Conservation (phyloP, 2,797 vertebrate species). For the Amazonetta brasiliensis region DNA sequence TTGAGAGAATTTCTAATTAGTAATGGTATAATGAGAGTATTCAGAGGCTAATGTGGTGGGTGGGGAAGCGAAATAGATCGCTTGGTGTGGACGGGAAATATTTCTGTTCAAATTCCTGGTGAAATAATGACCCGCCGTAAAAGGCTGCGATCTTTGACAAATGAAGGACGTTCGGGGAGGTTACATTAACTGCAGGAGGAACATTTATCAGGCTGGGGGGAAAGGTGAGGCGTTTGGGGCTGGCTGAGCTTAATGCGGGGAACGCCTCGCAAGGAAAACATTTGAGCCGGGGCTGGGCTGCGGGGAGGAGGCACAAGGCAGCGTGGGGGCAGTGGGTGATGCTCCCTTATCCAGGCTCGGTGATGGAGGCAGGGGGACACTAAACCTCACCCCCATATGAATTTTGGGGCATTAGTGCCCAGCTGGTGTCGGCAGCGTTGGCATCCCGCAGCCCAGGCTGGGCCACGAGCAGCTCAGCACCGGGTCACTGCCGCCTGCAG, state of each 20-base stretch:
- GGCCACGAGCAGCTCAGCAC: background rate
- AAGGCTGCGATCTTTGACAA: slow-evolving; percentile 71
- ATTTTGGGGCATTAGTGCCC: no score
- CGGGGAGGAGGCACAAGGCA: background rate
- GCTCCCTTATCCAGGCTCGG: background rate
- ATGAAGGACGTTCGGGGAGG: slow-evolving; percentile 72
- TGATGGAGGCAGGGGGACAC: background rate
- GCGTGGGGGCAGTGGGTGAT: background rate
- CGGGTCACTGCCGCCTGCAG: background rate
- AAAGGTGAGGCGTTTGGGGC: slow-evolving; percentile 26
- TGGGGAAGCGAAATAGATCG: slow-evolving; percentile 84
- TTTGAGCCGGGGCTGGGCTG: background rate
- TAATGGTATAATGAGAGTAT: slow-evolving; percentile 97
- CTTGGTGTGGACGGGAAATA: slow-evolving; percentile 80
- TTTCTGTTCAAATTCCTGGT: slow-evolving; percentile 66
- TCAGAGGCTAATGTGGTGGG: slow-evolving; percentile 92
- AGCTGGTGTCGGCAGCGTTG: no score
- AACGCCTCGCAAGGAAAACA: background rate
- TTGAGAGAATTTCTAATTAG: slow-evolving; percentile 99
- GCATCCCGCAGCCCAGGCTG: no score
- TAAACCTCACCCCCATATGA: background rate
- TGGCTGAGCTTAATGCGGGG: background rate
- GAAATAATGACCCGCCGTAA: slow-evolving; percentile 75
- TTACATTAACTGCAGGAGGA: slow-evolving; percentile 34
- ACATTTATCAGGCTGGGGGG: slow-evolving; percentile 21